Base-by-base conservation (phyloP, 2,888 invertebrate genomes). In the Scotopteryx bipunctaria region DNA sequence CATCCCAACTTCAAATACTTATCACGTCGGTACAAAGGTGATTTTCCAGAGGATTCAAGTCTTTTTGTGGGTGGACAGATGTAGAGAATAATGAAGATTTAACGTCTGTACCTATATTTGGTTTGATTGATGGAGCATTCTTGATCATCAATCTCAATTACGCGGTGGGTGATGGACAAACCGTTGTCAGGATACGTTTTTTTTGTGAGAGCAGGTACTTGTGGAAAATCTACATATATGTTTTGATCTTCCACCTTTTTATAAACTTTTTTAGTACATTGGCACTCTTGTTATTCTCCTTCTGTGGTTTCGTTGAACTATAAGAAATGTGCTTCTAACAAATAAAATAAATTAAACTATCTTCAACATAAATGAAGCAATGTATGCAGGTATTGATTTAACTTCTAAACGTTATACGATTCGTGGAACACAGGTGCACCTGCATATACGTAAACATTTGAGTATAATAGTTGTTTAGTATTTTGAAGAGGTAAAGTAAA, bases 121-220 rank as follows among this genome's bases (percentile, higher is more conserved):
- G 52, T 56, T 57, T 62, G 62, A 62, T 57, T 56, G 59, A 62
- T 60, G 60, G 23, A 29, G 31, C 25, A 38, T 47, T 16, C 45
- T 47, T 47, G 42, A 25, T 46, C 31, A 60, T 62, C 58, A 57
- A 60, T 62, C 60, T 58, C 48, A 46, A 62, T 62, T 37, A 46
- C 25, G 44, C 15, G 57, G 45, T 48, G 13, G 38, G 33, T 56
- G 56, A 52, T 45, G 54, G 58, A 42, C 59, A 52, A 16, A 40
- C 37, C 31, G 42, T 25, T 23, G 47, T 21, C 46, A 45, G 42
- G 41, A 29, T 48, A 47, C 42, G 57, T 54, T 43, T 42, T 44
- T 37, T 42, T 43, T 21, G 17, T 38, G 9, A 27, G 27, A 15
- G 29, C 15, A n/a, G 33, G 32, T 38, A 11, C 19, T 41, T 2